phyloP scores from a whole-genome alignment of 2,113 vertebrate species.

The Daubentonia madagascariensis region DNA sequence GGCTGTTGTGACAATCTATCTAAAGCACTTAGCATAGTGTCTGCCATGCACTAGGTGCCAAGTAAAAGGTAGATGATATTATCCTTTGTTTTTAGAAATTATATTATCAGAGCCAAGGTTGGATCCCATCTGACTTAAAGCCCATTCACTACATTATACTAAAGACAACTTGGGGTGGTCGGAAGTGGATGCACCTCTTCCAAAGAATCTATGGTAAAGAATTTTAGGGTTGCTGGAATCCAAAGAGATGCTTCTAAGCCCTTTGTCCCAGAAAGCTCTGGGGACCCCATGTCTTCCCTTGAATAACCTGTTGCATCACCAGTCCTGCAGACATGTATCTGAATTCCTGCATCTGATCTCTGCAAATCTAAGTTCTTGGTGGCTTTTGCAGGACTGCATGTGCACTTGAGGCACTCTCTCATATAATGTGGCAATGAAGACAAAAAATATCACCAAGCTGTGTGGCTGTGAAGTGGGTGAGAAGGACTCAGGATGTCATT shows the following conservation, averaged over 20 bases:
- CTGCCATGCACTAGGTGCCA: neutral
- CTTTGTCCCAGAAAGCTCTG: neutral
- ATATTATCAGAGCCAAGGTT: neutral
- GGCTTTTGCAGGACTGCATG: neutral
- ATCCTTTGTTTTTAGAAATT: neutral
- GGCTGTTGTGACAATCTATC: neutral
- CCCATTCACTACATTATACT: neutral
- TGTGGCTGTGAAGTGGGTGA: neutral
- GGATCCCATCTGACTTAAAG: neutral
- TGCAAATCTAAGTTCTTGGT: accelerated
- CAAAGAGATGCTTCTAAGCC: neutral
- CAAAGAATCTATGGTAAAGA: neutral
- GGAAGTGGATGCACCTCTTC: neutral
- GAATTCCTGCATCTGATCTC: neutral
- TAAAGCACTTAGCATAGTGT: neutral
- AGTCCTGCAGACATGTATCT: neutral
- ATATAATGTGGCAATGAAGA: too few relatives aligned
- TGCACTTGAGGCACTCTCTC: neutral
- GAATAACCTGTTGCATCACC: neutral
- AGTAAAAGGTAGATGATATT: neutral
- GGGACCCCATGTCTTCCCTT: neutral
- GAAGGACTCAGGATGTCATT: neutral
- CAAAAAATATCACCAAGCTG: neutral
- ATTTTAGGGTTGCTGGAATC: neutral
- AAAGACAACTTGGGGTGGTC: neutral